Conservation (phyloP, 2,888 invertebrate genomes). For the Ichneumoninae sp. region DNA sequence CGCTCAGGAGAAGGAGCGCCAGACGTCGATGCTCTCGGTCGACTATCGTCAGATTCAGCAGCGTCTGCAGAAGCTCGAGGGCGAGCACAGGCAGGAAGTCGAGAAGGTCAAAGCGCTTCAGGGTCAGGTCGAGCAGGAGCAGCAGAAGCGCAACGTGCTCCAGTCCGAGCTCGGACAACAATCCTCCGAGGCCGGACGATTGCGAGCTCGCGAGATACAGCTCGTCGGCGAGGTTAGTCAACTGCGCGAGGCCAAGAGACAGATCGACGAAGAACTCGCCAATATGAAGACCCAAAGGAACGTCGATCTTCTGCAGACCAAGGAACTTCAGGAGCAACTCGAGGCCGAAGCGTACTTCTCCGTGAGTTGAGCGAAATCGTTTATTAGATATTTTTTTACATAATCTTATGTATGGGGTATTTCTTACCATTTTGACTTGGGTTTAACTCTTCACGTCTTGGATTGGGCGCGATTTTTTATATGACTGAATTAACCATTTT, state of each 20-base stretch:
- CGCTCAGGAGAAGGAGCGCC: slow-evolving; percentile 96
- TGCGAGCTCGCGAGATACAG: slow-evolving; percentile 90
- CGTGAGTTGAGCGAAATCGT: slow-evolving; percentile 81
- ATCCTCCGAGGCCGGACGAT: slow-evolving; percentile 89
- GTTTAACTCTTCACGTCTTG: too few relatives aligned
- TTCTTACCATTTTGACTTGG: too few relatives aligned
- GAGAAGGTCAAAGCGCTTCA: slow-evolving; percentile 93
- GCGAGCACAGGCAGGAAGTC: slow-evolving; percentile 94
- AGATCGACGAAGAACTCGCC: slow-evolving; percentile 91
- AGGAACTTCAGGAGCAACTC: slow-evolving; percentile 96
- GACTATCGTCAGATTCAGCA: slow-evolving; percentile 98
- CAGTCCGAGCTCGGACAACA: slow-evolving; percentile 92
- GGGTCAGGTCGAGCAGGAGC: slow-evolving; percentile 96
- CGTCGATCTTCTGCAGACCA: slow-evolving; percentile 90
- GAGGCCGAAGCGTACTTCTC: slow-evolving; percentile 99
- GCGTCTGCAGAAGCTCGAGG: slow-evolving; percentile 94
- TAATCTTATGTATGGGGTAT: too few relatives aligned
- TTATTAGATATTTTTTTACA: not conserved
- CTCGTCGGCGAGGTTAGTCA: slow-evolving; percentile 89
- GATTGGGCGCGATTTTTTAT: too few relatives aligned
- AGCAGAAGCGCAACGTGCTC: slow-evolving; percentile 92
- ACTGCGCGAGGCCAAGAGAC: slow-evolving; percentile 88
- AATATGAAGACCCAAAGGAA: slow-evolving; percentile 89
- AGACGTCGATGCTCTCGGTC: slow-evolving; percentile 97
- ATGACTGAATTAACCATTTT: too few relatives aligned